Evolutionary conservation across 1,140 invertebrate species (phyloP).

Genomic region (Drosophila arizonae): DNA sequence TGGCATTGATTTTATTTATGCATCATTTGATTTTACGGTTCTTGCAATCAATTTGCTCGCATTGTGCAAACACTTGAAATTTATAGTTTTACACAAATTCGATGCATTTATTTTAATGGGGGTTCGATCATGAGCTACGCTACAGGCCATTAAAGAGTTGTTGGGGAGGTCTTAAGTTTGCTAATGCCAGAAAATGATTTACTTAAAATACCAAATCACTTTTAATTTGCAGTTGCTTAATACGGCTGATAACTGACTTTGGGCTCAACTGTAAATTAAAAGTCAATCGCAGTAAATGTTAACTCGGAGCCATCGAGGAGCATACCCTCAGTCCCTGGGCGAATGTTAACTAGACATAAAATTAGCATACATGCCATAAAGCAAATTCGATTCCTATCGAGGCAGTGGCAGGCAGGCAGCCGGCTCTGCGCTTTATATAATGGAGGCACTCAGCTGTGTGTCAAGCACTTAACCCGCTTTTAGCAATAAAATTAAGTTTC

Average conservation of each 20-base stretch:
- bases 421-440: conserved; percentile 28
- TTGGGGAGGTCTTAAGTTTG: not conserved
- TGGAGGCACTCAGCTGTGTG: conserved; percentile 68
- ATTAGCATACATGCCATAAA: conserved; percentile 81
- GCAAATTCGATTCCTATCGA: conserved; percentile 81
- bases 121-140: not conserved
- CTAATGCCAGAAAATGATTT: not conserved
- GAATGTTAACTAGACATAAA: conserved; percentile 58
- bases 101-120: conserved; percentile 52
- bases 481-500: conserved; percentile 82
- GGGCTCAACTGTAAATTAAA: conserved; percentile 62
- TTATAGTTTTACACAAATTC: conserved; percentile 33
- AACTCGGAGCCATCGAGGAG: conserved; percentile 16
- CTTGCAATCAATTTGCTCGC: conserved; percentile 71
- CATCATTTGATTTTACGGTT: conserved; percentile 77
- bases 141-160: not conserved
- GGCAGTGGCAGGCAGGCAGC: not conserved
- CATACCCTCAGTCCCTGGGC: conserved; percentile 5
- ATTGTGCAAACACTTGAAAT: conserved; percentile 37
- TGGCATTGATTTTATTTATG: conserved; percentile 68
- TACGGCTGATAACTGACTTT: conserved; percentile 15
- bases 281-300: conserved; percentile 58
- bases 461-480: conserved; percentile 80
- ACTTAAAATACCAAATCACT: no score
- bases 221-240: conserved; percentile 1